Conservation (phyloP, 2,797 vertebrate species). For the Geotria australis region DNA sequence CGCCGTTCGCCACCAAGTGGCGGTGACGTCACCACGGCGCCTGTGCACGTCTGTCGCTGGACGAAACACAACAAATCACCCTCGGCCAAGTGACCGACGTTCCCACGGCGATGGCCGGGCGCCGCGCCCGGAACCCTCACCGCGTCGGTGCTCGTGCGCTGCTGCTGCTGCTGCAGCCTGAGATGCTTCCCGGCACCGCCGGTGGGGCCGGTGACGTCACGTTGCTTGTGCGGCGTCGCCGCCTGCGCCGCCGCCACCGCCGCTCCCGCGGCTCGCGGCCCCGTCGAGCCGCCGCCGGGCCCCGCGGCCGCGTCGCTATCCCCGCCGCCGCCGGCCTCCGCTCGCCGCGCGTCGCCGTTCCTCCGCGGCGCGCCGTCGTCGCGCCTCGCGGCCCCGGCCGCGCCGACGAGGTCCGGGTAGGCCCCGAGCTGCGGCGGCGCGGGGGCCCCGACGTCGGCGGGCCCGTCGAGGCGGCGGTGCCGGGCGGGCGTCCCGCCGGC, state of each 20-base stretch:
- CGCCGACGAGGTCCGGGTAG: slow-evolving; percentile 64
- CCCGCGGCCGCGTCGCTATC: not conserved
- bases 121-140: too few relatives aligned
- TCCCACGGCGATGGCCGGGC: too few relatives aligned
- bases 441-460: slow-evolving; percentile 25
- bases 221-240: too few relatives aligned
- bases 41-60: too few relatives aligned
- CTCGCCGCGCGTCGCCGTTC: slow-evolving; percentile 7
- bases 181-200: too few relatives aligned
- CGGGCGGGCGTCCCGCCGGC: slow-evolving; percentile 1
- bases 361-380: slow-evolving; percentile 19
- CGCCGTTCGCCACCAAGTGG: too few relatives aligned
- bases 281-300: not conserved
- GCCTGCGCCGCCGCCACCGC: slow-evolving; percentile 4
- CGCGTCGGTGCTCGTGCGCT: too few relatives aligned
- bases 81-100: too few relatives aligned
- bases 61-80: too few relatives aligned
- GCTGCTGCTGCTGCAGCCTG: too few relatives aligned
- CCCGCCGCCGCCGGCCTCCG: slow-evolving; percentile 10
- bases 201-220: too few relatives aligned
- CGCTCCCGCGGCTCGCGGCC: slow-evolving; percentile 25
- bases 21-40: too few relatives aligned
- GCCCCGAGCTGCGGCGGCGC: slow-evolving; percentile 41
- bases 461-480: slow-evolving; percentile 12
- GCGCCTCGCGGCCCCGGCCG: slow-evolving; percentile 11